Evolutionary conservation across 2,888 invertebrate species (phyloP).

Genomic region (Aradus depressus): DNA sequence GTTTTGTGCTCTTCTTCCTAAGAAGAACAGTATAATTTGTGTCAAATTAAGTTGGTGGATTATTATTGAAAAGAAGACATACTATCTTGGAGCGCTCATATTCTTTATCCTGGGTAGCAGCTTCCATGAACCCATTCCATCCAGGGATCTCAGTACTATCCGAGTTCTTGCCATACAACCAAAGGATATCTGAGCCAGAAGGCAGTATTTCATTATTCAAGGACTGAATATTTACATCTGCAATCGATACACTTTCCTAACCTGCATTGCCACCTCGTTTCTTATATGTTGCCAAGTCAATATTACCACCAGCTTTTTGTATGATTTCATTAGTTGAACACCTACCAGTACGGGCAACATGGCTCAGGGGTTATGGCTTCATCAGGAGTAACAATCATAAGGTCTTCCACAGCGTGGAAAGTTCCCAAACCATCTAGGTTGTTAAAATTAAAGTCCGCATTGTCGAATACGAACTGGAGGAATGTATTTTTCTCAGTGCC

Average conservation of each 20-base stretch:
- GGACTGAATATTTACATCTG: too few relatives aligned
- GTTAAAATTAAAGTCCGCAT: conserved; percentile 27
- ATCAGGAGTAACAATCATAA: conserved; percentile 7
- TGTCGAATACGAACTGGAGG: conserved; percentile 28
- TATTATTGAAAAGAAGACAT: conserved; percentile 35
- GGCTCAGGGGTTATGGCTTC: conserved; percentile 1
- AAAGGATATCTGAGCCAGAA: conserved; percentile 1
- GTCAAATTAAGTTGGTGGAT: conserved; percentile 32
- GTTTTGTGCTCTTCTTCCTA: neutral
- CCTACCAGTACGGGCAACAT: too few relatives aligned
- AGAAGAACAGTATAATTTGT: conserved; percentile 7
- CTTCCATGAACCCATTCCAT: conserved; percentile 34
- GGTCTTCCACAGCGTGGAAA: conserved; percentile 14
- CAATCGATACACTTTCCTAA: too few relatives aligned
- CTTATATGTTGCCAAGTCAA: neutral
- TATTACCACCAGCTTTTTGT: neutral
- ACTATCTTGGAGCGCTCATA: conserved; percentile 30
- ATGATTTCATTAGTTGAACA: too few relatives aligned
- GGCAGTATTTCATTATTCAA: neutral
- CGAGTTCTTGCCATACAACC: conserved; percentile 9
- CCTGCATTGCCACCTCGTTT: too few relatives aligned
- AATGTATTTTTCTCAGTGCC: conserved; percentile 14
- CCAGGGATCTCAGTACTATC: conserved; percentile 18
- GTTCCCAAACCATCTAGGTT: conserved; percentile 6
- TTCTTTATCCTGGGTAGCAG: conserved; percentile 25